phyloP scores from a whole-genome alignment of 1,140 invertebrate genomes.

The Papilio glaucus region DNA sequence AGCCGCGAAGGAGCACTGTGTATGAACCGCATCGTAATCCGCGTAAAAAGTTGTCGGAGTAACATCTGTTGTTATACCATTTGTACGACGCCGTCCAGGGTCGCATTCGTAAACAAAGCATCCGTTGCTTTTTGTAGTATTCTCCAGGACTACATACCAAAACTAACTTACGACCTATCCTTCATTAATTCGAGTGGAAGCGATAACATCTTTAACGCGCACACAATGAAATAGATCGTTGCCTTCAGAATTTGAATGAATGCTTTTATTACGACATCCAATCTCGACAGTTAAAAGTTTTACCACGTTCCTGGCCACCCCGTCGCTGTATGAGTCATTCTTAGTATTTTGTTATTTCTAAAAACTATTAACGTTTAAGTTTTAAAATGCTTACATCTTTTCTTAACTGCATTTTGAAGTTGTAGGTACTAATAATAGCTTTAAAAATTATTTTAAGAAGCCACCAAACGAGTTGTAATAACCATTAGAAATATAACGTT shows the following conservation, averaged over 20 bases:
- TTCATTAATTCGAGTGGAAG: slow-evolving; percentile 11
- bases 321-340: background rate
- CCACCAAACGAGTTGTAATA: too few species aligned
- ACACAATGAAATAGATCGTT: slow-evolving; percentile 13
- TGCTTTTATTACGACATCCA: background rate
- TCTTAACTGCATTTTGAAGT: too few species aligned
- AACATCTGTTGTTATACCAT: too few species aligned
- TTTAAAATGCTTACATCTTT: too few species aligned
- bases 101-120: background rate
- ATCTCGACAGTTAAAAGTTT: slow-evolving; percentile 12
- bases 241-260: background rate
- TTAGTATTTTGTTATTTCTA: background rate
- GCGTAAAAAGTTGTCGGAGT: too few species aligned
- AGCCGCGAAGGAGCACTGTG: too few species aligned
- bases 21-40: too few species aligned
- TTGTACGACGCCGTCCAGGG: background rate
- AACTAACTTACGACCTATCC: background rate
- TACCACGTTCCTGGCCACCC: slow-evolving; percentile 1
- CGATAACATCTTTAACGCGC: background rate
- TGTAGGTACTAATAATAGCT: too few species aligned
- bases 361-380: background rate
- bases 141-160: background rate
- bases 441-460: too few species aligned
- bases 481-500: too few species aligned
- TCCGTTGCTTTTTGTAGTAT: background rate